These are phyloP conservation scores for Zootoca vivipara DNA, from an alignment of 2,113 vertebrate species.

Conservation along the genomic window DNA sequence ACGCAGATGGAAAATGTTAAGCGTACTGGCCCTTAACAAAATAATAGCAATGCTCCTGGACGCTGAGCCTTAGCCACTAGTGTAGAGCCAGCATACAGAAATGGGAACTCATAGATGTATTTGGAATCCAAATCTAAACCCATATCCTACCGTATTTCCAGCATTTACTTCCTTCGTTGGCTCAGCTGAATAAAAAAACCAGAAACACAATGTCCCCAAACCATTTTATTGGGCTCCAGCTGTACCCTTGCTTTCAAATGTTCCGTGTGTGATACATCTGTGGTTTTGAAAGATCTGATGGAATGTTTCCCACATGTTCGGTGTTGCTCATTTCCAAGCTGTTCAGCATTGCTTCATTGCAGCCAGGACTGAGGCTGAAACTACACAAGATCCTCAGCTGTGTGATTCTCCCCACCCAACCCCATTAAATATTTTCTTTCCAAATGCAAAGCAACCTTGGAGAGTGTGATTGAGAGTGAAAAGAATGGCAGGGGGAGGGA, in stretches of 20 bases:
- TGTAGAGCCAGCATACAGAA: background rate
- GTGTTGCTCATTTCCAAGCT: background rate
- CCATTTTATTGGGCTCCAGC: background rate
- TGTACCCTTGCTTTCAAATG: background rate
- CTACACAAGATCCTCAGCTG: background rate
- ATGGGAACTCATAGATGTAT: background rate
- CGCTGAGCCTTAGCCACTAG: background rate
- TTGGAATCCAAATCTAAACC: constrained; percentile 4
- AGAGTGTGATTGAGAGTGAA: background rate
- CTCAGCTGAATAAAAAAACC: constrained; percentile 7
- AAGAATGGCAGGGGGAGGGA: too few relatives aligned
- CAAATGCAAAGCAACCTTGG: too few relatives aligned
- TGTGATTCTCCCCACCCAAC: background rate
- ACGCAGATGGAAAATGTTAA: background rate
- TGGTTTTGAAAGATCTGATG: background rate
- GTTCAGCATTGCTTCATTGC: constrained; percentile 18
- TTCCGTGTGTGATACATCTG: background rate
- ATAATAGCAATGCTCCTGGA: background rate
- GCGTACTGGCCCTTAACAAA: background rate
- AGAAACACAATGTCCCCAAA: background rate
- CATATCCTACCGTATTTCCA: background rate
- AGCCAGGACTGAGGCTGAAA: constrained; percentile 21
- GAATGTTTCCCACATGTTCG: background rate
- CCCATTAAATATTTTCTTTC: background rate
- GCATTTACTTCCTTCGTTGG: background rate